Evolutionary conservation across 2,797 vertebrate genomes (phyloP).

Genomic region (Kryptolebias ocellatus): DNA sequence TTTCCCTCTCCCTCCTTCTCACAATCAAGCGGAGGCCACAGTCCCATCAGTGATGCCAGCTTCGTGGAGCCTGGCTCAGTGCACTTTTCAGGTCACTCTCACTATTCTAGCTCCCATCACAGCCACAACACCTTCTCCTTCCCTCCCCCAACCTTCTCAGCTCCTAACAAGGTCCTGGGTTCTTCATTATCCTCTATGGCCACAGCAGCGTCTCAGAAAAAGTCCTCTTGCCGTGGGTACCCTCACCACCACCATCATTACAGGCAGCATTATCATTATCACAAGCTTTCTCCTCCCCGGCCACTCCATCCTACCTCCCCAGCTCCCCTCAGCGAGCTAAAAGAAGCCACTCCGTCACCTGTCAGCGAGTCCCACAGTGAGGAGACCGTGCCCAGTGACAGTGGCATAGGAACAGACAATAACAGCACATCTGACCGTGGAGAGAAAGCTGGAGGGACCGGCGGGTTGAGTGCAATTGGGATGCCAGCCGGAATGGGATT

Average conservation of each 20-base stretch:
- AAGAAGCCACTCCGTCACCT: conserved; percentile 97
- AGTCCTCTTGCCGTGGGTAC: conserved; percentile 89
- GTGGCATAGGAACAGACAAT: conserved; percentile 97
- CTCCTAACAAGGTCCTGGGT: conserved; percentile 74
- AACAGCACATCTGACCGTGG: conserved; percentile 98
- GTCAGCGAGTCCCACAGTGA: conserved; percentile 98
- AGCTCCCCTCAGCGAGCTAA: conserved; percentile 93
- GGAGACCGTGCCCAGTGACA: conserved; percentile 96
- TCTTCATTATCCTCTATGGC: conserved; percentile 52
- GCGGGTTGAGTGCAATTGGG: conserved; percentile 74
- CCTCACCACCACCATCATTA: conserved; percentile 84
- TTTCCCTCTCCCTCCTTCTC: conserved; percentile 92
- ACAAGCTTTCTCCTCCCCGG: conserved; percentile 86
- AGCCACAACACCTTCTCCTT: conserved; percentile 84
- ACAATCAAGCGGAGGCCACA: conserved; percentile 89
- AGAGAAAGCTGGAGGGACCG: conserved; percentile 86
- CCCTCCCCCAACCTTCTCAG: conserved; percentile 82
- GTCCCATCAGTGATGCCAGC: conserved; percentile 93
- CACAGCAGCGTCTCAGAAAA: conserved; percentile 88
- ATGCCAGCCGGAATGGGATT: conserved; percentile 76
- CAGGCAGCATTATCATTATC: conserved; percentile 82
- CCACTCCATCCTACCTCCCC: conserved; percentile 93
- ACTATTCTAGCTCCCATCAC: conserved; percentile 81
- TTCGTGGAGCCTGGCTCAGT: conserved; percentile 94
- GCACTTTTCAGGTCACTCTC: conserved; percentile 88